These are phyloP conservation scores for Ceratina japonica DNA, from an alignment of 1,140 invertebrate species.

Conservation along the genomic window DNA sequence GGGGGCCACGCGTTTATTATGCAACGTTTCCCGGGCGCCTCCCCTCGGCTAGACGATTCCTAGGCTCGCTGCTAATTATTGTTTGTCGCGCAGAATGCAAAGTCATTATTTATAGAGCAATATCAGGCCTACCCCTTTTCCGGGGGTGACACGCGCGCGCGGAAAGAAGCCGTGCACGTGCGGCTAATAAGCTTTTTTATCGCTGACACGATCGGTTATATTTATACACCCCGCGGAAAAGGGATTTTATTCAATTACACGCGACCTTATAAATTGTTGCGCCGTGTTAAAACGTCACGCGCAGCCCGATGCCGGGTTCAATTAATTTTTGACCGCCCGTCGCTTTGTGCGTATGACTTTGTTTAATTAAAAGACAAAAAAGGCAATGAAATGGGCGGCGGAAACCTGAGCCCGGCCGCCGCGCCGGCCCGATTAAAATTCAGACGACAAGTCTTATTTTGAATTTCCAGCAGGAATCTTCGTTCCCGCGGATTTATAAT, in stretches of 20 bases:
- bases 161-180: slow-evolving; percentile 56
- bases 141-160: slow-evolving; percentile 12
- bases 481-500: slow-evolving; percentile 74
- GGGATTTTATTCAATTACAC: slow-evolving; percentile 52
- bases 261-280: slow-evolving; percentile 32
- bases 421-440: slow-evolving; percentile 76
- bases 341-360: slow-evolving; percentile 2
- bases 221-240: slow-evolving; percentile 36
- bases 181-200: slow-evolving; percentile 63
- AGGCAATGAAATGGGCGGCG: too few species aligned
- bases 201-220: slow-evolving; percentile 43
- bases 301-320: not conserved
- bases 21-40: slow-evolving; percentile 5
- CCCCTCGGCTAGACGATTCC: slow-evolving; percentile 8
- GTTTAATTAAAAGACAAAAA: slow-evolving; percentile 14
- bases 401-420: too few species aligned
- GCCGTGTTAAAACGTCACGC: slow-evolving; percentile 7
- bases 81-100: slow-evolving; percentile 32
- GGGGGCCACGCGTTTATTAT: slow-evolving; percentile 22
- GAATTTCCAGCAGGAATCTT: slow-evolving; percentile 69
- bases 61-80: slow-evolving; percentile 51
- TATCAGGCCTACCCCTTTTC: slow-evolving; percentile 49
- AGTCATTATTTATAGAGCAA: slow-evolving; percentile 58
- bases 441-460: slow-evolving; percentile 66
- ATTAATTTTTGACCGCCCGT: slow-evolving; percentile 19